These are phyloP conservation scores for Lacerta agilis DNA, from an alignment of 2,797 vertebrate genomes.

Conservation along the genomic window DNA sequence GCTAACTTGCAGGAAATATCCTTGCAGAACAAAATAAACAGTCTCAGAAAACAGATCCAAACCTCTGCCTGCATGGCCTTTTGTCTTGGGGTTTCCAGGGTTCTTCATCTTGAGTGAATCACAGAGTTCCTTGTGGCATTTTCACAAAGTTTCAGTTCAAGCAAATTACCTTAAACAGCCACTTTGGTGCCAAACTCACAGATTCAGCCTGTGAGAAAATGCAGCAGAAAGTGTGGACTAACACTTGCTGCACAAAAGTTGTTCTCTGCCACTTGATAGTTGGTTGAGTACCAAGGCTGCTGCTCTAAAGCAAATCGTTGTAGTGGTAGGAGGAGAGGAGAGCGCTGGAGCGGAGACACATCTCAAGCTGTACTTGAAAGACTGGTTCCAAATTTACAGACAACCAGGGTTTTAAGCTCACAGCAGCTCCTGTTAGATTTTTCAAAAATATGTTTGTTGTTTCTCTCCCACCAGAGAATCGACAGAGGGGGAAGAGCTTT, in stretches of 20 bases:
- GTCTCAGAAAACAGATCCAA: too few species aligned
- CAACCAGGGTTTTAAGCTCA: not conserved
- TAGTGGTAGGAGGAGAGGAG: not conserved
- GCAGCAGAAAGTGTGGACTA: not conserved
- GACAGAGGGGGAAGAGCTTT: not conserved
- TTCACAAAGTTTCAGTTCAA: too few species aligned
- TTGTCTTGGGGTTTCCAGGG: too few species aligned
- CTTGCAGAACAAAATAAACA: too few species aligned
- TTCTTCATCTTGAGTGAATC: too few species aligned
- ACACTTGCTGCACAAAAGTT: conserved; percentile 9
- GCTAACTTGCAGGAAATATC: too few species aligned
- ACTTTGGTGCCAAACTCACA: too few species aligned
- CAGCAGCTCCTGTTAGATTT: not conserved
- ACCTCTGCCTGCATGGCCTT: too few species aligned
- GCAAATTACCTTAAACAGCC: too few species aligned
- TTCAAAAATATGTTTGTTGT: not conserved
- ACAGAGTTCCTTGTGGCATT: too few species aligned
- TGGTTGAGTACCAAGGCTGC: not conserved
- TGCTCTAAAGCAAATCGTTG: not conserved
- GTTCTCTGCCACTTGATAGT: not conserved
- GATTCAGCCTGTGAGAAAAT: not conserved
- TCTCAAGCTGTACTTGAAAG: not conserved
- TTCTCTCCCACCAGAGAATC: not conserved
- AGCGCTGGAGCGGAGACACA: too few species aligned
- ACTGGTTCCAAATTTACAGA: not conserved